Evolutionary conservation across 2,113 vertebrate species (phyloP).

Genomic region (Chloropsis cyanopogon): DNA sequence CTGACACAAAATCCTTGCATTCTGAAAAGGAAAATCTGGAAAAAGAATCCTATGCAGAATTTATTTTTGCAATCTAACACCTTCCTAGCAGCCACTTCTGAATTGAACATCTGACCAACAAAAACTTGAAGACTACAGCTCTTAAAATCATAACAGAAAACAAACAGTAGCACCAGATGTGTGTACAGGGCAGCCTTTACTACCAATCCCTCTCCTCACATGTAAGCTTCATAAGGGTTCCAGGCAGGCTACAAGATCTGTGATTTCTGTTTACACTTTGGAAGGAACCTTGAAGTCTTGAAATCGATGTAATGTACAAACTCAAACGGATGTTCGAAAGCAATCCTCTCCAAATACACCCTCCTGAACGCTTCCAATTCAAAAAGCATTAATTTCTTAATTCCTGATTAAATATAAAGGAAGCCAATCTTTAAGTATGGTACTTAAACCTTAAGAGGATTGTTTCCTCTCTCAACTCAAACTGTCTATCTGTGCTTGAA

Average conservation of each 20-base stretch:
- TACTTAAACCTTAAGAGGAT: background rate
- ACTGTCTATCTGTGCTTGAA: background rate
- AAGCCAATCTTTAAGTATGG: background rate
- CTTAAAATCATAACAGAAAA: background rate
- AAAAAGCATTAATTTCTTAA: background rate
- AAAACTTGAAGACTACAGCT: background rate
- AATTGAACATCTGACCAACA: background rate
- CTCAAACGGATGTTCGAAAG: background rate
- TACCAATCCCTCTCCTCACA: background rate
- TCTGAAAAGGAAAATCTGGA: background rate
- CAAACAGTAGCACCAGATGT: background rate
- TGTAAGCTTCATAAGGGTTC: background rate
- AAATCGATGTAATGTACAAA: background rate
- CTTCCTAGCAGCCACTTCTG: background rate
- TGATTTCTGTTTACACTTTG: background rate
- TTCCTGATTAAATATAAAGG: conserved; percentile 7
- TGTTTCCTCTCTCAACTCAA: background rate
- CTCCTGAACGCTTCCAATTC: background rate
- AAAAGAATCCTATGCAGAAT: background rate
- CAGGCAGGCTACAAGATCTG: background rate
- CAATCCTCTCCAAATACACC: background rate
- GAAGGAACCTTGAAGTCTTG: background rate
- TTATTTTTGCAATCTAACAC: background rate
- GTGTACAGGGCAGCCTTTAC: background rate
- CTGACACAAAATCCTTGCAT: background rate